Percentiles rank a stretch among this genome's conserved stretches.
Evolutionary conservation across 2,797 vertebrate genomes (phyloP).

Genomic region (Varecia variegata): DNA sequence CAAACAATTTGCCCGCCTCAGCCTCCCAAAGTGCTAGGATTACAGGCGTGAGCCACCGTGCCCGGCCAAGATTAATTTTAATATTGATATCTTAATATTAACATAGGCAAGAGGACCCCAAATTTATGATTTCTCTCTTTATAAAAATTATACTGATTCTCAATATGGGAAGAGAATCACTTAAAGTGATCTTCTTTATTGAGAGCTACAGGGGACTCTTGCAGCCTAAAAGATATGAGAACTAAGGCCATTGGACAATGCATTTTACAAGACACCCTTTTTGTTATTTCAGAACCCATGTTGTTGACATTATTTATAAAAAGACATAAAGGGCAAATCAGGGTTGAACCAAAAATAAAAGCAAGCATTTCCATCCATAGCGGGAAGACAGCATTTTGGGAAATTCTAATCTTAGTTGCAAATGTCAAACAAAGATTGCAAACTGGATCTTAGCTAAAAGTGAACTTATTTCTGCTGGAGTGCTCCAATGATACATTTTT

Average conservation of each 20-base stretch:
- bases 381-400: slow-evolving; percentile 60
- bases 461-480: slow-evolving; percentile 65
- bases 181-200: background rate
- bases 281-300: slow-evolving; percentile 40
- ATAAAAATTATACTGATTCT: background rate
- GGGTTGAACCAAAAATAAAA: slow-evolving; percentile 65
- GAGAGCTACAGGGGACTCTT: background rate
- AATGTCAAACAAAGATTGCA: slow-evolving; percentile 71
- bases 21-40: too few species aligned
- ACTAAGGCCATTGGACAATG: background rate
- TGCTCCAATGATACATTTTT: slow-evolving; percentile 41
- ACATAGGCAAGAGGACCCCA: background rate
- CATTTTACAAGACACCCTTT: background rate
- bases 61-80: slow-evolving; percentile 38
- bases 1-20: too few species aligned
- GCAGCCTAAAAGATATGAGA: background rate
- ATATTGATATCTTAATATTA: background rate
- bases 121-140: background rate
- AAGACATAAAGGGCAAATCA: slow-evolving; percentile 57
- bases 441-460: slow-evolving; percentile 63
- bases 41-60: too few species aligned
- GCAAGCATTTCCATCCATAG: slow-evolving; percentile 69
- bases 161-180: background rate
- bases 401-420: slow-evolving; percentile 74
- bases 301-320: slow-evolving; percentile 61